These are phyloP conservation scores for Folsomia candida DNA, from an alignment of 2,888 invertebrate species.

Conservation along the genomic window DNA sequence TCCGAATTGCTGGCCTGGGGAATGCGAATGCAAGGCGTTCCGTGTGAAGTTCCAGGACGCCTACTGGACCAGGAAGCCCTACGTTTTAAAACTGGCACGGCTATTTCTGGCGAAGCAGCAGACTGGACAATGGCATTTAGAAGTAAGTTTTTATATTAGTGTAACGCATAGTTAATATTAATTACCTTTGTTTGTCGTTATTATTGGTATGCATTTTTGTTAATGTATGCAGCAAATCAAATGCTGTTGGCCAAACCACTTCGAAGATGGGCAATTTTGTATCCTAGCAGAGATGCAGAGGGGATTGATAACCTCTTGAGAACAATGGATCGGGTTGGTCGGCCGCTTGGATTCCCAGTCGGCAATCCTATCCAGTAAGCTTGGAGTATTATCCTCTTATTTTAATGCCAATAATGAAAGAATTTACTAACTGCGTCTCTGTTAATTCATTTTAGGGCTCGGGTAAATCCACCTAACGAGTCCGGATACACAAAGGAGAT, in stretches of 20 bases:
- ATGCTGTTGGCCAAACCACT: neutral
- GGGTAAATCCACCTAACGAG: neutral
- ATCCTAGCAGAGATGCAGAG: neutral
- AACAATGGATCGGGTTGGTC: too few species aligned
- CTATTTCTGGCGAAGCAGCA: neutral
- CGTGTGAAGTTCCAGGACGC: neutral
- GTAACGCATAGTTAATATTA: neutral
- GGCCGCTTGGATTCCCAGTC: neutral
- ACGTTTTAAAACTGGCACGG: neutral
- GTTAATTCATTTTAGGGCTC: neutral
- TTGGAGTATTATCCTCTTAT: neutral
- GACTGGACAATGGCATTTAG: constrained; percentile 9
- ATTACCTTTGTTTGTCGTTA: too few species aligned
- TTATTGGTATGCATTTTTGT: neutral
- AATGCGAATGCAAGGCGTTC: neutral
- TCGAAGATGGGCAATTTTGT: neutral
- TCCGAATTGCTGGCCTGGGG: too few species aligned
- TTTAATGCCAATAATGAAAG: neutral
- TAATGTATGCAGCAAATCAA: neutral
- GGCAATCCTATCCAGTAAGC: neutral
- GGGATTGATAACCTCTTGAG: neutral
- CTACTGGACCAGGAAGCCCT: neutral
- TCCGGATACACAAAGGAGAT: constrained; percentile 8
- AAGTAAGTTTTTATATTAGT: neutral
- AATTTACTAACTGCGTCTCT: too few species aligned